Evolutionary conservation across 2,797 vertebrate genomes (phyloP).

Genomic region (Mycteria americana): DNA sequence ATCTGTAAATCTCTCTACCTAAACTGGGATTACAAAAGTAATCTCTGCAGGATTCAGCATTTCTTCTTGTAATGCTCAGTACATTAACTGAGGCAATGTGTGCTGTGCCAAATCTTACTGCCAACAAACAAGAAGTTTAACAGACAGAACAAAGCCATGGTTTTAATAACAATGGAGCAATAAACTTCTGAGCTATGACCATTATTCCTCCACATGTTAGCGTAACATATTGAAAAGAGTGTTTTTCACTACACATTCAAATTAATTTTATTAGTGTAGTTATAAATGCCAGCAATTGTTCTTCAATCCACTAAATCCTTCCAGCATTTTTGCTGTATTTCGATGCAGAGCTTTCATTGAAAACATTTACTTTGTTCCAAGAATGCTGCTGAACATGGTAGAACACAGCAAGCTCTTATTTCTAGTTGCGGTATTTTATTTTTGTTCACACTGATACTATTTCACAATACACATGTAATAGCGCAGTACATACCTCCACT

Average conservation of each 20-base stretch:
- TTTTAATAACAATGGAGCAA: not conserved
- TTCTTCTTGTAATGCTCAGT: not conserved
- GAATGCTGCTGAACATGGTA: not conserved
- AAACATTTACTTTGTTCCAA: not conserved
- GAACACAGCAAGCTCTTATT: not conserved
- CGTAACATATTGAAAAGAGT: not conserved
- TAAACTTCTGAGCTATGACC: not conserved
- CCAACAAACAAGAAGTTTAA: not conserved
- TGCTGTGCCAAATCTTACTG: not conserved
- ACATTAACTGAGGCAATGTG: not conserved
- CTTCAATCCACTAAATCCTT: not conserved
- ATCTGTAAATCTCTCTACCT: not conserved
- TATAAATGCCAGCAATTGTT: not conserved
- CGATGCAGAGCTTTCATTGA: not conserved
- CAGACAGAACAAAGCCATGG: not conserved
- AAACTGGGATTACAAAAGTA: not conserved
- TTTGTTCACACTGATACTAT: not conserved
- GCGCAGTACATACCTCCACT: not conserved
- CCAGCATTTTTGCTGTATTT: not conserved
- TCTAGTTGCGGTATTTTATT: not conserved
- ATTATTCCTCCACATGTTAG: not conserved
- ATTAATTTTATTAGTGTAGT: not conserved
- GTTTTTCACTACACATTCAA: not conserved
- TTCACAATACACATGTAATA: not conserved
- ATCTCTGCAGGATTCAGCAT: not conserved